Percentiles rank a stretch among this genome's conserved stretches.
Evolutionary conservation across 2,797 vertebrate species (phyloP).

Genomic region (Acanthurus lineatus): DNA sequence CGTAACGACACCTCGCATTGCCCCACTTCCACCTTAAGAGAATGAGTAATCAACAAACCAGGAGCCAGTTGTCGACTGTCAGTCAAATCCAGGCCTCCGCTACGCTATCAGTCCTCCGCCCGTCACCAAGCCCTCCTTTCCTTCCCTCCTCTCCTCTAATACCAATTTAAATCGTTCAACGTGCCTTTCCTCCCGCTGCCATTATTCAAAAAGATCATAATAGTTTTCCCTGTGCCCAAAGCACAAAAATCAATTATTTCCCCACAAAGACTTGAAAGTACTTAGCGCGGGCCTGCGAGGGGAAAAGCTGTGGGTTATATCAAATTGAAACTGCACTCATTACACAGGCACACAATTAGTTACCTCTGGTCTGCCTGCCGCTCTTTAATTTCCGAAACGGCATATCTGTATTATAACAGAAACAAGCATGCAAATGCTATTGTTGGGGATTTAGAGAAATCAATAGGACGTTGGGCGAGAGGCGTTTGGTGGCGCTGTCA

Average conservation of each 20-base stretch:
- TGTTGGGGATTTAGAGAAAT: slow-evolving; percentile 99
- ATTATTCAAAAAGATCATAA: slow-evolving; percentile 99
- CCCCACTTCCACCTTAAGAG: slow-evolving; percentile 87
- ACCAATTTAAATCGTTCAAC: slow-evolving; percentile 99
- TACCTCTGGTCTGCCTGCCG: slow-evolving; percentile 98
- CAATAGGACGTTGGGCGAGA: slow-evolving; percentile 99
- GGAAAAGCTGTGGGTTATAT: slow-evolving; percentile 99
- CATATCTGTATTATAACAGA: slow-evolving; percentile 99
- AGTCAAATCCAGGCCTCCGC: slow-evolving; percentile 86
- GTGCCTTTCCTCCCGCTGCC: slow-evolving; percentile 96
- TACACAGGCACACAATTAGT: slow-evolving; percentile 99
- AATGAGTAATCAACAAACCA: slow-evolving; percentile 95
- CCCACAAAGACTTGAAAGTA: slow-evolving; percentile 99
- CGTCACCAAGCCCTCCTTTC: slow-evolving; percentile 85
- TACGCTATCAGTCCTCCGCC: slow-evolving; percentile 89
- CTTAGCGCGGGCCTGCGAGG: slow-evolving; percentile 98
- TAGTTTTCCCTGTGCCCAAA: slow-evolving; percentile 99
- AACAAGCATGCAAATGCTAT: slow-evolving; percentile 99
- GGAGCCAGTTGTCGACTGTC: slow-evolving; percentile 93
- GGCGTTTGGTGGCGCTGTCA: slow-evolving; percentile 99
- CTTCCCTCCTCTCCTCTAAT: slow-evolving; percentile 92
- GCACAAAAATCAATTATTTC: slow-evolving; percentile 99
- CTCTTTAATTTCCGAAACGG: slow-evolving; percentile 99
- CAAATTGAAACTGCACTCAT: slow-evolving; percentile 99
- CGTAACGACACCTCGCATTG: slow-evolving; percentile 59